A percentile compares a stretch with the other conserved stretches of the same genome.
Conservation (phyloP, 1,140 invertebrate genomes). For the Drosophila persimilis region DNA sequence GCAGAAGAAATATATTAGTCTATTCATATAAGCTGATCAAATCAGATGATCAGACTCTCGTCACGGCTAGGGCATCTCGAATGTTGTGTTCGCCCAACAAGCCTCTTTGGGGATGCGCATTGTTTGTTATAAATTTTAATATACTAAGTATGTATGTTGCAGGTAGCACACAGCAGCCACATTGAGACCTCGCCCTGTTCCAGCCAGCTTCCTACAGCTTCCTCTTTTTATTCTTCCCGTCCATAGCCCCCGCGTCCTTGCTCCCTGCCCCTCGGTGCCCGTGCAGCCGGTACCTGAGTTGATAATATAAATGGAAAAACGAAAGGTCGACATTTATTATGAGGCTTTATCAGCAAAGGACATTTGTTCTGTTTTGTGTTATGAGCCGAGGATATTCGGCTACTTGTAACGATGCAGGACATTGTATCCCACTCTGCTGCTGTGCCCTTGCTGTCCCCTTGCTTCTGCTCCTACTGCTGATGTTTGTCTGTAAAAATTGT, state of each 20-base stretch:
- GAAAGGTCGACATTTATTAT: slow-evolving; percentile 83
- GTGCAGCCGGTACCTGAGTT: slow-evolving; percentile 35
- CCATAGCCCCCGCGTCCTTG: slow-evolving; percentile 5
- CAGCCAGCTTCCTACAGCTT: slow-evolving; percentile 8
- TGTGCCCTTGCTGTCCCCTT: not conserved
- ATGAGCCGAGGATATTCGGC: slow-evolving; percentile 74
- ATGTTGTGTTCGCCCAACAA: slow-evolving; percentile 6
- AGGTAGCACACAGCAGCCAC: slow-evolving; percentile 48
- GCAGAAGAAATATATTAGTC: too few relatives aligned
- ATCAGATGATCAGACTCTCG: not conserved
- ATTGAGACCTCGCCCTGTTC: slow-evolving; percentile 31
- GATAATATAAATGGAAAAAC: slow-evolving; percentile 83
- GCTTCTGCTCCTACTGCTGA: not conserved
- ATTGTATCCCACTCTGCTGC: slow-evolving; percentile 5
- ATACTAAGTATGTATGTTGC: slow-evolving; percentile 55
- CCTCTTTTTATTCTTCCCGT: slow-evolving; percentile 36
- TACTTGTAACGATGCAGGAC: slow-evolving; percentile 57
- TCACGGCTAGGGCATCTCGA: slow-evolving; percentile 9
- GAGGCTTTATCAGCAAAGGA: slow-evolving; percentile 82
- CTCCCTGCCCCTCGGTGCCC: slow-evolving; percentile 8
- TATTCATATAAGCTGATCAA: not conserved
- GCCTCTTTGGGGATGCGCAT: slow-evolving; percentile 39
- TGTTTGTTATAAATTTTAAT: slow-evolving; percentile 81
- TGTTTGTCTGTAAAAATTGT: slow-evolving; percentile 40
- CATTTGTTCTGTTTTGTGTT: slow-evolving; percentile 80